Conservation (phyloP, 35 echinoderm and acorn worm genomes). For the Ptychodera flava region DNA sequence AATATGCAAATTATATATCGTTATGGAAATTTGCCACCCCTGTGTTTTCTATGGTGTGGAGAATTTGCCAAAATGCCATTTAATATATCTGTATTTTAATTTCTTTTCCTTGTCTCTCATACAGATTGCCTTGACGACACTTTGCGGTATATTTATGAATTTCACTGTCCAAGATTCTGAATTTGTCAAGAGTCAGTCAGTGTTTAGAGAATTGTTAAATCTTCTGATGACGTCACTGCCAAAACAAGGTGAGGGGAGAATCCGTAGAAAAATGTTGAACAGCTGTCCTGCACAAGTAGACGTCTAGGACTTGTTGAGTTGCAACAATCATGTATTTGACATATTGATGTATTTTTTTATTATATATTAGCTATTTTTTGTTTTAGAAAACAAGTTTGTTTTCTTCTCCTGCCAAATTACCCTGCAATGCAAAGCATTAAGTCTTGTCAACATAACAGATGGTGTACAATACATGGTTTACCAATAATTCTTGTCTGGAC, state of each 20-base stretch:
- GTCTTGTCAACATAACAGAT: no score
- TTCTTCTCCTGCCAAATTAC: background rate
- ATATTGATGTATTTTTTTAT: background rate
- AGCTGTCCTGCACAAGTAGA: no score
- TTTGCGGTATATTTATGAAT: slow-evolving; percentile 15
- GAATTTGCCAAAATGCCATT: no score
- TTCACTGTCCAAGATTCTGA: slow-evolving; percentile 11
- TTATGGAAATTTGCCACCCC: no score
- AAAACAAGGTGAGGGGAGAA: background rate
- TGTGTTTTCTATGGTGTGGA: no score
- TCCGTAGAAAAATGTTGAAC: no score
- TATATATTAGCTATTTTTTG: background rate
- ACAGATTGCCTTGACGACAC: slow-evolving; percentile 5
- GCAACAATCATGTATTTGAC: background rate
- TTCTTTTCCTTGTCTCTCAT: background rate
- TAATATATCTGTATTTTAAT: background rate
- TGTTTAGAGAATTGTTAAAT: slow-evolving; percentile 3
- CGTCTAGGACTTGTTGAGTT: no score
- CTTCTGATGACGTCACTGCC: slow-evolving; percentile 9
- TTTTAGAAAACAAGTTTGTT: background rate
- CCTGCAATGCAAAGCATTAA: background rate
- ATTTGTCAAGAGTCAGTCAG: background rate
- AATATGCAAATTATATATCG: no score
- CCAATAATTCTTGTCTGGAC: no score
- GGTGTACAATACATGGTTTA: no score